These are phyloP conservation scores for Saccostrea glomerata DNA, from an alignment of 1,140 invertebrate genomes.

Conservation along the genomic window DNA sequence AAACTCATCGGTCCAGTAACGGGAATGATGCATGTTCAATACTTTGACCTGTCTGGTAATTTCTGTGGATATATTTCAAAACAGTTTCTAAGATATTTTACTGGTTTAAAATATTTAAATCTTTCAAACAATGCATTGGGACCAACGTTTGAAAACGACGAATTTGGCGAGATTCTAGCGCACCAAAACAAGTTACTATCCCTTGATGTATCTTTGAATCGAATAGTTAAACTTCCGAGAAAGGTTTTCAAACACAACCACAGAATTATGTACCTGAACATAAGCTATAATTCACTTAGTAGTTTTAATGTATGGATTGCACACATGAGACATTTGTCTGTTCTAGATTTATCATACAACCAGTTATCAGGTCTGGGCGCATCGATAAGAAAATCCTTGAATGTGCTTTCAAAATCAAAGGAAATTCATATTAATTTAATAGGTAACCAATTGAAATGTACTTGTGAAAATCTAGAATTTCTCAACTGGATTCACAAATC, in stretches of 20 bases:
- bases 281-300: not conserved
- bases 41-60: not conserved
- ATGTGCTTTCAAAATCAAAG: too few relatives aligned
- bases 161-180: not conserved
- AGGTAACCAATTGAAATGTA: not conserved
- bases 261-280: not conserved
- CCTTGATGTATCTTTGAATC: not conserved
- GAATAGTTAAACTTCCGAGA: not conserved
- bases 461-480: slow-evolving; percentile 18
- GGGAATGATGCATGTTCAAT: not conserved
- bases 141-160: not conserved
- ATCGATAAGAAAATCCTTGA: not conserved
- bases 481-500: not conserved
- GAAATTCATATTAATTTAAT: not conserved
- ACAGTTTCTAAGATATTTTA: too few relatives aligned
- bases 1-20: not conserved
- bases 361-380: not conserved
- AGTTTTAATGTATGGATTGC: not conserved
- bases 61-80: too few relatives aligned
- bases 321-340: not conserved
- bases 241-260: not conserved
- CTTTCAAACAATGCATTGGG: not conserved
- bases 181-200: not conserved
- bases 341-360: slow-evolving; percentile 5
- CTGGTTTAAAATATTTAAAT: too few relatives aligned